Evolutionary conservation across 2,888 invertebrate genomes (phyloP), one percentile per base, ranked within the genome.

Genomic region (Andrena flavipes): DNA sequence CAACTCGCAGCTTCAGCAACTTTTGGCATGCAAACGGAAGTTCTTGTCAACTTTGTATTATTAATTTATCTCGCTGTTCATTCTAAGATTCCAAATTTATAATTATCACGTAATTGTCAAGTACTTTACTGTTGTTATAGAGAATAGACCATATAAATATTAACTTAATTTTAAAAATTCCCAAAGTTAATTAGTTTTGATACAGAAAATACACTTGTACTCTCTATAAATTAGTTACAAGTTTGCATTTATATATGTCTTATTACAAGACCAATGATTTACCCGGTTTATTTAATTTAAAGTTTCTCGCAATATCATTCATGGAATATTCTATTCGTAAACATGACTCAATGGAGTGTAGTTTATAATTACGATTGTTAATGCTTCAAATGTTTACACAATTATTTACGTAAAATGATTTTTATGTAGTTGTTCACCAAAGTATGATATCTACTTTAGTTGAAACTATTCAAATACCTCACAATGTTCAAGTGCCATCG

Each of bases 391-490:
- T 8, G 49, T 63, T 68, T 72, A 59, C 20, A 68, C 20, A 72
- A 63, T 68, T 51, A 72, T 42, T 56, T 80, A 35, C 49, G 23
- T 29, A 16, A 63, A 49, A 63, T 80, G 20, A 70, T 63, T 67
- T 69, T 49, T n/a, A 62, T 65, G 69, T 51, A 62, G 16, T 65
- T 48, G 49, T 72, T 64, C 33, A 72, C 65, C 64, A 67, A 75
- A 76, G 65, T 68, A 71, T 70, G 59, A 63, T 56, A 63, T 74
- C 71, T 82, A 70, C 68, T 82, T 79, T 72, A 76, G 69, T 84
- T 84, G 82, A 6, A 30, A 42, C 48, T 84, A 59, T 75, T 82
- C 62, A 75, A 82, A 82, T 84, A 85, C 82, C 82, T 82, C 84
- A 76, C 60, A 84, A 75, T 71, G 48, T 73, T 77, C 72, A 72